These are phyloP conservation scores for Aproaerema taeniolella DNA, from an alignment of 2,888 invertebrate genomes.

Conservation along the genomic window DNA sequence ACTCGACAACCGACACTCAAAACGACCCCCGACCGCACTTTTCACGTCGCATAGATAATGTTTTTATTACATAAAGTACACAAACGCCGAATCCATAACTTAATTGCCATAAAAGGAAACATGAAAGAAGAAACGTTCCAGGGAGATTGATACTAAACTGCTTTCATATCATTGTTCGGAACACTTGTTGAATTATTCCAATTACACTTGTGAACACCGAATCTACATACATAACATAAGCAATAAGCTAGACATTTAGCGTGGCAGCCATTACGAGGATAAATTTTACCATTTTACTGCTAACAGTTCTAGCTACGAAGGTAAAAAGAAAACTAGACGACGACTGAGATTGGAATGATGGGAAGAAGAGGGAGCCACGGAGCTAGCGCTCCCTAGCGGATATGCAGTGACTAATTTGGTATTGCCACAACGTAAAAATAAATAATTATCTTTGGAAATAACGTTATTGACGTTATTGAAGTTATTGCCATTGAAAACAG, in stretches of 20 bases:
- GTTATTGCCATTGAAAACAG: too few species aligned
- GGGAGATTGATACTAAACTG: slow-evolving; percentile 56
- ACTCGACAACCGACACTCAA: slow-evolving; percentile 61
- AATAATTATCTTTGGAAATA: too few species aligned
- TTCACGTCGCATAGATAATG: slow-evolving; percentile 66
- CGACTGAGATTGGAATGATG: slow-evolving; percentile 27
- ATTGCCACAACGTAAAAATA: slow-evolving; percentile 1
- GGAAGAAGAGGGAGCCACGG: slow-evolving; percentile 35
- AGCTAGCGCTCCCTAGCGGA: slow-evolving; percentile 57
- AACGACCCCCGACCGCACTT: slow-evolving; percentile 56
- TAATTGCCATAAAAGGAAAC: slow-evolving; percentile 73
- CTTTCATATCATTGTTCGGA: slow-evolving; percentile 60
- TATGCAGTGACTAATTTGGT: slow-evolving; percentile 17
- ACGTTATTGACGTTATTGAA: too few species aligned
- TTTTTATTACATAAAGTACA: slow-evolving; percentile 63
- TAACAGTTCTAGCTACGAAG: slow-evolving; percentile 49
- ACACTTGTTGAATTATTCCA: slow-evolving; percentile 57
- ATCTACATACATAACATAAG: slow-evolving; percentile 66
- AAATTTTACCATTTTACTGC: slow-evolving; percentile 63
- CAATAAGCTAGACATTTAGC: slow-evolving; percentile 67
- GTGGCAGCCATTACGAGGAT: slow-evolving; percentile 75
- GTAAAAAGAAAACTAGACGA: slow-evolving; percentile 66
- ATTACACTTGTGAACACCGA: slow-evolving; percentile 42
- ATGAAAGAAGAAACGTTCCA: slow-evolving; percentile 72
- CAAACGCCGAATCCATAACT: slow-evolving; percentile 67